Base-by-base conservation (phyloP, 2,113 vertebrate genomes). In the Semnornis frantzii region DNA sequence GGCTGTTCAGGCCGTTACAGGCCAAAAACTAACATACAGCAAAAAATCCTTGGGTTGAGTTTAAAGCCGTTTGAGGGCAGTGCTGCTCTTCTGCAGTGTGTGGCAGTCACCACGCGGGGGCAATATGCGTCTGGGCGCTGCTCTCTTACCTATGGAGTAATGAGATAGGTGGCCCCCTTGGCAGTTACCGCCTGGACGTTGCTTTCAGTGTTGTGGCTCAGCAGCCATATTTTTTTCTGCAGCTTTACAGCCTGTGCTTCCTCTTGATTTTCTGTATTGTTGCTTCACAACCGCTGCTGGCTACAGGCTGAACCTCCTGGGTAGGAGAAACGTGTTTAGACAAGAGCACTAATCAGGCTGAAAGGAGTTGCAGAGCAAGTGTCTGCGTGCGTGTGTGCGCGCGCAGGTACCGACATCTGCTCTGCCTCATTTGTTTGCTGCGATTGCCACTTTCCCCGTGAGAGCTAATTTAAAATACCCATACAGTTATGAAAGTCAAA, bases 281-380 rank as follows among this genome's bases (percentile, higher is more conserved):
- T 63, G 42, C 31, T 75, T 78, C 71, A 75, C 44, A 73, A 25
- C 12, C 39, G 70, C 92, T 90, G 59, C 64, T 84, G 93, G 52
- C 82, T 89, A 6, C 3, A 85, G 82, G 14, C 60, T 66, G 90
- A 76, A 46, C 79, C 62, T 62, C 23, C 90, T 54, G 83, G 59
- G 54, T 9, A 60, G 33, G 42, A 48, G 44, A 65, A 44, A 71
- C 19, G 0, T 62, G 92, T 88, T 73, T 10, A 33, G 66, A 46
- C 96, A 78, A 37, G 85, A 4, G 24, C 33, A 3, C 6, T 39
- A 6, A 57, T 69, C 34, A 52, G 46, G 9, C 79, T 2, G 57
- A 64, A 54, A 71, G 68, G 62, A 89, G 92, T 27, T 54, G 96
- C 82, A 25, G 72, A 94, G 83, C 80, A 59, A 91, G 87, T 70